These are phyloP conservation scores for Lagenorhynchus albirostris DNA, from an alignment of 2,113 vertebrate genomes.

Conservation along the genomic window DNA sequence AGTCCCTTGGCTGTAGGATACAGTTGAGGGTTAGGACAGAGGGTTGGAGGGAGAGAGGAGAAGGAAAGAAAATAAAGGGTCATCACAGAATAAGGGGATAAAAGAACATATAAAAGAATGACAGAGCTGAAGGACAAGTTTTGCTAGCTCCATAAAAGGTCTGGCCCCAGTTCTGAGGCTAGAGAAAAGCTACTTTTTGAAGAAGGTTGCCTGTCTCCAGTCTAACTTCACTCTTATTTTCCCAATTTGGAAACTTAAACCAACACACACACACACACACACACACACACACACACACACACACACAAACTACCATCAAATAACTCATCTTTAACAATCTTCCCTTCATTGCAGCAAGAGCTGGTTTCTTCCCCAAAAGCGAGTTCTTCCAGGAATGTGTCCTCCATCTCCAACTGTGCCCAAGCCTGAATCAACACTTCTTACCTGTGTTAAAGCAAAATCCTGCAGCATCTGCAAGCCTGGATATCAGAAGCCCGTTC, in stretches of 20 bases:
- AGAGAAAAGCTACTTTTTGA: not conserved
- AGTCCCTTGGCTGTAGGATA: not conserved
- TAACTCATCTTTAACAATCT: not conserved
- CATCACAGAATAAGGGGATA: not conserved
- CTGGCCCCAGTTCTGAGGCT: not conserved
- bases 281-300: not conserved
- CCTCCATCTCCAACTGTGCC: not conserved
- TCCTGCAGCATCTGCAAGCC: not conserved
- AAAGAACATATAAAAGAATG: not conserved
- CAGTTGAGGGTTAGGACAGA: not conserved
- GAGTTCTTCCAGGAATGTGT: not conserved
- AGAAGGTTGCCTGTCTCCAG: not conserved
- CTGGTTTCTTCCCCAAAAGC: not conserved
- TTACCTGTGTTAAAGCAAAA: slow-evolving; percentile 18
- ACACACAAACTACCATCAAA: not conserved
- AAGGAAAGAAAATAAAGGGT: not conserved
- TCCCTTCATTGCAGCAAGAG: not conserved
- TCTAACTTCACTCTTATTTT: not conserved
- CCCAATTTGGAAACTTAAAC: not conserved
- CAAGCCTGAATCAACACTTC: not conserved
- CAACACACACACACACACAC: not conserved
- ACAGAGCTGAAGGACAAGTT: not conserved
- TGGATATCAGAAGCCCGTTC: not conserved
- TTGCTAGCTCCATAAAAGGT: not conserved
- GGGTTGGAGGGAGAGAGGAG: not conserved